phyloP scores from a whole-genome alignment of 2,888 invertebrate species.

The Romanomermis culicivorax region DNA sequence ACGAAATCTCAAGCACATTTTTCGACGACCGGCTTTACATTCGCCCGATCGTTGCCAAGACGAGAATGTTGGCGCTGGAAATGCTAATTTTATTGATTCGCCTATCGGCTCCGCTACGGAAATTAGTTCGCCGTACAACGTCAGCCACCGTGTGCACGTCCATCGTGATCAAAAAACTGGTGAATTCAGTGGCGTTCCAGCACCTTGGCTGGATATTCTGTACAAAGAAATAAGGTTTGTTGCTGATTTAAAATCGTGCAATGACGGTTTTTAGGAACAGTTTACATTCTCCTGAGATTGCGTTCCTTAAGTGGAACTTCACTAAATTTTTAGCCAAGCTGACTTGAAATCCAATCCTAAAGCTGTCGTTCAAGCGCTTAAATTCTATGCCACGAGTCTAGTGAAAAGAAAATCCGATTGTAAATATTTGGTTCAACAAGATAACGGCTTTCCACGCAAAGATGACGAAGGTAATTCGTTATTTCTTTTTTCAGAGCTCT shows the following conservation, averaged over 20 bases:
- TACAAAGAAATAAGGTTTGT: constrained; percentile 35
- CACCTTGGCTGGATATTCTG: constrained; percentile 54
- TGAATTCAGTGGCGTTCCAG: constrained; percentile 60
- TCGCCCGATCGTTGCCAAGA: neutral
- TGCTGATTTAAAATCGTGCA: neutral
- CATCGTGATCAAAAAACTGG: constrained; percentile 60
- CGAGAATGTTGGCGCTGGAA: neutral
- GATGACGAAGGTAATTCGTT: constrained; percentile 1
- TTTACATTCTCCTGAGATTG: neutral
- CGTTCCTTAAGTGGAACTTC: no score
- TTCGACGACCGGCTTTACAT: neutral
- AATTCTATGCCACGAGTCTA: constrained; percentile 47
- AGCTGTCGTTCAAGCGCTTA: constrained; percentile 69
- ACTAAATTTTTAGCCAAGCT: constrained; percentile 40
- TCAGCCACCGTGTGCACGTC: constrained; percentile 65
- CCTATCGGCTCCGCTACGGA: no score
- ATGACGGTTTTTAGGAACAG: no score
- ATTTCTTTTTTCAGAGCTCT: neutral
- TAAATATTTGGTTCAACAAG: constrained; percentile 6
- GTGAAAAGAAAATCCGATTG: constrained; percentile 14
- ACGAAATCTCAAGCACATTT: neutral
- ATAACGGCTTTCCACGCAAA: neutral
- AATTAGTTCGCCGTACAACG: constrained; percentile 62
- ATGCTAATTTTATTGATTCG: neutral
- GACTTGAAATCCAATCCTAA: constrained; percentile 72